Evolutionary conservation across 2,113 vertebrate genomes (phyloP).

Genomic region (Chloropsis cyanopogon): DNA sequence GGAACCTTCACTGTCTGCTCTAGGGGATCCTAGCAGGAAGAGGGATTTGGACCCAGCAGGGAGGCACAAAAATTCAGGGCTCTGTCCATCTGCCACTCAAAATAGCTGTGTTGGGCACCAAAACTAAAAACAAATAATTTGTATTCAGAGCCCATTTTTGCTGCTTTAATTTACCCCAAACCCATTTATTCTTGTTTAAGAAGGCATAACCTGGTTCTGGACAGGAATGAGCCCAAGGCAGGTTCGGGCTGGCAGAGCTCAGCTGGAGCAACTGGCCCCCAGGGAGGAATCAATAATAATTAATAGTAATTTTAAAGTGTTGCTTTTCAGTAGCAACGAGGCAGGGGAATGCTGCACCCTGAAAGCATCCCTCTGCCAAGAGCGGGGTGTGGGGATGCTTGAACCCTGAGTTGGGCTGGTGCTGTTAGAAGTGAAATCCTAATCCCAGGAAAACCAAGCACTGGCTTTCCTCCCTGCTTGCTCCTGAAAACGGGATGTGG

Average conservation of each 20-base stretch:
- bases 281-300: neutral
- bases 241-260: neutral
- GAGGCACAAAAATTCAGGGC: neutral
- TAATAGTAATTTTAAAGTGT: neutral
- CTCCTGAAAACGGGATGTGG: neutral
- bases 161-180: neutral
- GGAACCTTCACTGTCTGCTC: neutral
- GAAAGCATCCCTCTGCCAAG: neutral
- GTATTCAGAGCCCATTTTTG: neutral
- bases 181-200: neutral
- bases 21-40: neutral
- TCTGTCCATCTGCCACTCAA: neutral
- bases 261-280: neutral
- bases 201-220: neutral
- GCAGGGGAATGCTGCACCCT: neutral
- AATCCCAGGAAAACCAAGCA: neutral
- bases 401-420: rapidly evolving
- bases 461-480: neutral
- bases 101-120: neutral
- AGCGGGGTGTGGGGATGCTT: rapidly evolving
- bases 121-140: neutral
- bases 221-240: neutral
- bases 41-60: neutral
- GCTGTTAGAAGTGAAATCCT: neutral
- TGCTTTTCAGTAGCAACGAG: neutral